Percentiles rank a stretch among this genome's conserved stretches.
Evolutionary conservation across 2,888 invertebrate genomes (phyloP).

Genomic region (Timandra comae): DNA sequence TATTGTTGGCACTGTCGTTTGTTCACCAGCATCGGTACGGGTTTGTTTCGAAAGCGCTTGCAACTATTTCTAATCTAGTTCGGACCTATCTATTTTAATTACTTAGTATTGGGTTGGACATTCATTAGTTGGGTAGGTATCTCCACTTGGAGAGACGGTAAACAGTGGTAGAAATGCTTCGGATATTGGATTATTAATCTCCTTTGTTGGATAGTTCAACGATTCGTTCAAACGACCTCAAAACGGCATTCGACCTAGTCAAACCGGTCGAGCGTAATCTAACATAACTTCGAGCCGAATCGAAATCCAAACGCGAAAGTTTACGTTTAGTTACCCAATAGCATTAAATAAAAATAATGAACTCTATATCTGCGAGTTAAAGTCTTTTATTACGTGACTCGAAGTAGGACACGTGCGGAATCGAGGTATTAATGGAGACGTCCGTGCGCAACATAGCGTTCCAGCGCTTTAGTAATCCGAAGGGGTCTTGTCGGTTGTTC

Average conservation of each 20-base stretch:
- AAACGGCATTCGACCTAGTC: slow-evolving; percentile 72
- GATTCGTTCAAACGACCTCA: slow-evolving; percentile 70
- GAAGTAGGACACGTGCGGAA: slow-evolving; percentile 67
- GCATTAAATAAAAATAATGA: slow-evolving; percentile 16
- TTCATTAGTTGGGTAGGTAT: too few species aligned
- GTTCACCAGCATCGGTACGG: slow-evolving; percentile 21
- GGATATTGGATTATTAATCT: slow-evolving; percentile 21
- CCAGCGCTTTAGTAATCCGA: slow-evolving; percentile 50
- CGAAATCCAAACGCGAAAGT: slow-evolving; percentile 71
- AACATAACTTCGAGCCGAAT: slow-evolving; percentile 65
- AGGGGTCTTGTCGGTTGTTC: slow-evolving; percentile 26
- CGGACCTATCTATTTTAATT: slow-evolving; percentile 54
- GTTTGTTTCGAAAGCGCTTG: slow-evolving; percentile 50
- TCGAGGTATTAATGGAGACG: slow-evolving; percentile 74
- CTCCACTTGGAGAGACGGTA: slow-evolving; percentile 11
- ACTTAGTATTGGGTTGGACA: slow-evolving; percentile 9
- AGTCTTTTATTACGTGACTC: slow-evolving; percentile 40
- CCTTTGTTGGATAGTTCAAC: slow-evolving; percentile 43
- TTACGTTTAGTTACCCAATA: slow-evolving; percentile 54
- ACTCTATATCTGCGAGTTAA: slow-evolving; percentile 30
- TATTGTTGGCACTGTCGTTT: slow-evolving; percentile 28
- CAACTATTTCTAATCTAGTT: slow-evolving; percentile 57
- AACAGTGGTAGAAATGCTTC: too few species aligned
- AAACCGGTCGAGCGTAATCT: slow-evolving; percentile 57
- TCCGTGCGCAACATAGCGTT: slow-evolving; percentile 46